Evolutionary conservation across 1,140 invertebrate genomes (phyloP).

Genomic region (fruit fly (Drosophila melanogaster)): DNA sequence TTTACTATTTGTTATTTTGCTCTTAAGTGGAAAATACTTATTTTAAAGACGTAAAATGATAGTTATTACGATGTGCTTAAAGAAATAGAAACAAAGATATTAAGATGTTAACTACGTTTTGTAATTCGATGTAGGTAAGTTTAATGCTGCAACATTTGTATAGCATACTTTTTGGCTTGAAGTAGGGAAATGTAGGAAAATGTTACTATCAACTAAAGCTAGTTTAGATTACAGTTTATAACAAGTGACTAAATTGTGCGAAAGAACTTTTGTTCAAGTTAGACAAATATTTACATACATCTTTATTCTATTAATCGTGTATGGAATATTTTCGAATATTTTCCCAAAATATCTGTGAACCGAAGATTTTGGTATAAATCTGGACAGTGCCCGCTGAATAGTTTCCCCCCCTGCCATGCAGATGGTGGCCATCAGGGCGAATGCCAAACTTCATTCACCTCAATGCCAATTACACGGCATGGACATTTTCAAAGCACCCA

Average conservation of each 20-base stretch:
- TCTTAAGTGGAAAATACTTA: not conserved
- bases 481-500: conserved; percentile 55
- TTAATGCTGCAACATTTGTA: not conserved
- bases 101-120: too few relatives aligned
- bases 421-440: conserved; percentile 35
- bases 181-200: too few relatives aligned
- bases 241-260: too few relatives aligned
- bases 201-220: too few relatives aligned
- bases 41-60: too few relatives aligned
- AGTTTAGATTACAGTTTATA: too few relatives aligned
- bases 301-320: not conserved
- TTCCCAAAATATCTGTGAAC: not conserved
- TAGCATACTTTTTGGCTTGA: not conserved
- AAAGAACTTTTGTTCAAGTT: too few relatives aligned
- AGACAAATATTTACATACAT: too few relatives aligned
- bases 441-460: conserved; percentile 68
- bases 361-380: not conserved
- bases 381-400: not conserved
- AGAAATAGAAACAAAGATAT: too few relatives aligned
- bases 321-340: not conserved
- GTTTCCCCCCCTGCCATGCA: not conserved
- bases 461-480: conserved; percentile 60
- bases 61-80: too few relatives aligned
- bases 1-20: not conserved
- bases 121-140: too few relatives aligned